These are phyloP conservation scores for Sakesphorus luctuosus DNA, from an alignment of 2,113 vertebrate species.

Conservation along the genomic window DNA sequence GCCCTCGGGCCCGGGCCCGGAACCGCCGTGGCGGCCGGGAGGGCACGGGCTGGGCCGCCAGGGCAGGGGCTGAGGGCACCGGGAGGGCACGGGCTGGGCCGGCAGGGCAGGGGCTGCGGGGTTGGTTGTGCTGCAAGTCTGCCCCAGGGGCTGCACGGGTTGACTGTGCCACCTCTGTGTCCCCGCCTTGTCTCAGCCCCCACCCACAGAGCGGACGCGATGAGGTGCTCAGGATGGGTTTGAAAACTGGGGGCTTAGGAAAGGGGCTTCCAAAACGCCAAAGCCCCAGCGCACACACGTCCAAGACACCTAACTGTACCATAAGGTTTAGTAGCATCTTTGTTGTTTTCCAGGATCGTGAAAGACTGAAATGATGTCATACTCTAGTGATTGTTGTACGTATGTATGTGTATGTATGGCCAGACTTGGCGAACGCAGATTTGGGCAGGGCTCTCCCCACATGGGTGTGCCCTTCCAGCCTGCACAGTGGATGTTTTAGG, in stretches of 20 bases:
- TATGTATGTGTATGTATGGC: too few species aligned
- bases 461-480: too few species aligned
- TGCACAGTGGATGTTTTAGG: too few species aligned
- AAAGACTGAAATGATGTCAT: not conserved
- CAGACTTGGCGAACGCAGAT: too few species aligned
- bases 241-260: not conserved
- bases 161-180: rapidly evolving
- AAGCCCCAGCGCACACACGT: rapidly evolving
- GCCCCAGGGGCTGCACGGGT: rapidly evolving
- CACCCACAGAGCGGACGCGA: rapidly evolving
- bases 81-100: rapidly evolving
- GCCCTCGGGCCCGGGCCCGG: too few species aligned
- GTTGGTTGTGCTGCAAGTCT: rapidly evolving
- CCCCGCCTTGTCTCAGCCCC: rapidly evolving
- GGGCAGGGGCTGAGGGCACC: too few species aligned
- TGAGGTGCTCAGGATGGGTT: too few species aligned
- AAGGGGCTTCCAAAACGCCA: rapidly evolving
- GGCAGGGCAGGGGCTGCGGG: too few species aligned
- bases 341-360: not conserved
- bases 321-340: not conserved
- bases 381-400: too few species aligned
- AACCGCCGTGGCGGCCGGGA: too few species aligned
- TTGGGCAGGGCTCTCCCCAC: too few species aligned
- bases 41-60: too few species aligned
- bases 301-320: not conserved